Conservation (phyloP, 1,140 invertebrate species). For the Rhagoletis zephyria region DNA sequence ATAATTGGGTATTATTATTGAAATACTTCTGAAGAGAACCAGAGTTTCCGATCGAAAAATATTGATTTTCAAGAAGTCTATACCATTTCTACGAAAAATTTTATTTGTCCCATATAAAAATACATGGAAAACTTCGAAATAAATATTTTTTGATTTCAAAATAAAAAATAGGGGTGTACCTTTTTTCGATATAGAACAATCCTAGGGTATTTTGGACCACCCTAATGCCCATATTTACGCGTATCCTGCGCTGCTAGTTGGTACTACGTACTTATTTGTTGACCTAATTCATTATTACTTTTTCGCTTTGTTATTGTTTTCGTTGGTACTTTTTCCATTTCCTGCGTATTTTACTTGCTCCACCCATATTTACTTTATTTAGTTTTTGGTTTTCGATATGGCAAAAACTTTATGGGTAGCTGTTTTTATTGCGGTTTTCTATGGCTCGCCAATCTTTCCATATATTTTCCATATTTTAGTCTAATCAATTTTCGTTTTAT, state of each 20-base stretch:
- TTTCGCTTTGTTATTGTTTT: slow-evolving; percentile 32
- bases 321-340: background rate
- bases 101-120: no score
- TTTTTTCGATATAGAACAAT: no score
- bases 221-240: background rate
- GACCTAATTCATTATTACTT: slow-evolving; percentile 31
- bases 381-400: slow-evolving; percentile 1
- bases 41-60: no score
- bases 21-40: no score
- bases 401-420: background rate
- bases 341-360: background rate
- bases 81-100: no score
- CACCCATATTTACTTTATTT: background rate
- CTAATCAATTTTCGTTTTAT: slow-evolving; percentile 51
- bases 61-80: no score
- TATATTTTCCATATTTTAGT: slow-evolving; percentile 49
- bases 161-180: no score
- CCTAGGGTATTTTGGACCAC: no score
- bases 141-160: no score
- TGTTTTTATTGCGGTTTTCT: background rate
- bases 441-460: background rate
- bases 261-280: slow-evolving; percentile 5
- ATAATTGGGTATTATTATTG: no score
- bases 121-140: no score
- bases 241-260: background rate